Conservation (phyloP, 2,888 invertebrate genomes). For the Gastrophysa polygoni region DNA sequence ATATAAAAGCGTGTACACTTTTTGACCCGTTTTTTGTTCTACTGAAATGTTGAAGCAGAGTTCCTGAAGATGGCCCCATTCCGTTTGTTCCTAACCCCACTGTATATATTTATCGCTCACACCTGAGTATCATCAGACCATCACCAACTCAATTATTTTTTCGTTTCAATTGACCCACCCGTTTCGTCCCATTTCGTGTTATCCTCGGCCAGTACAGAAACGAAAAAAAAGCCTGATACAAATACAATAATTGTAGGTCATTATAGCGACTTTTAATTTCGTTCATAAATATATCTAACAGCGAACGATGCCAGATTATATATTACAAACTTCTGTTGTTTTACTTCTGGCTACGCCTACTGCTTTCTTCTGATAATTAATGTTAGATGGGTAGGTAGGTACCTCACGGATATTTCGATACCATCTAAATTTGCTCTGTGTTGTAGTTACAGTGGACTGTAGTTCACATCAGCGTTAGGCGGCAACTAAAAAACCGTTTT, state of each 20-base stretch:
- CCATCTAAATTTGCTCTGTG: constrained; percentile 40
- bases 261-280: constrained; percentile 24
- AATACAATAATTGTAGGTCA: constrained; percentile 14
- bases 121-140: background rate
- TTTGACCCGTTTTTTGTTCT: too few species aligned
- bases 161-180: background rate
- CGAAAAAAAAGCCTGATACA: constrained; percentile 11
- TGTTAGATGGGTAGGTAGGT: constrained; percentile 42
- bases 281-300: constrained; percentile 20
- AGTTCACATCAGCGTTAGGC: too few species aligned
- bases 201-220: background rate
- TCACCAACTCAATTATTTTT: background rate
- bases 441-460: too few species aligned
- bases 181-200: background rate
- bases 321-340: constrained; percentile 44
- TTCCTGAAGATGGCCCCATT: too few species aligned
- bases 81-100: too few species aligned
- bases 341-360: constrained; percentile 43
- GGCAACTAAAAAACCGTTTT: too few species aligned
- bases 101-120: too few species aligned
- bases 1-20: too few species aligned
- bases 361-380: constrained; percentile 47
- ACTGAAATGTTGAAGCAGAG: too few species aligned
- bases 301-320: constrained; percentile 30
- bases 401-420: constrained; percentile 42